Conservation (phyloP, 2,797 vertebrate genomes). For the Galagoides demidoff region DNA sequence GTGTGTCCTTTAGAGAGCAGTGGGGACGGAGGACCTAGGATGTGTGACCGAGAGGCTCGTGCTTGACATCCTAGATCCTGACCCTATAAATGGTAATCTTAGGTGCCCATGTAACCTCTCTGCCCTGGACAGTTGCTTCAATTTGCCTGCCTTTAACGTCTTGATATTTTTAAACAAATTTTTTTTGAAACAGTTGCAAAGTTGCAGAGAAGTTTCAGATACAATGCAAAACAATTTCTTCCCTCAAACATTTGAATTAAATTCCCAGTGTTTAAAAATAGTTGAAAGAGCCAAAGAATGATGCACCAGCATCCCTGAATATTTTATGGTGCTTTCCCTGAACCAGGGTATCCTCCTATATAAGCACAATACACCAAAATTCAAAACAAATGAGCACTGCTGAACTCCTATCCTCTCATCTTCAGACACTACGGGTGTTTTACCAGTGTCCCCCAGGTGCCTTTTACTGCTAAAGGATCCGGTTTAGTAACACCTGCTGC, state of each 20-base stretch:
- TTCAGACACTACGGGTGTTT: not conserved
- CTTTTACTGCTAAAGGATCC: not conserved
- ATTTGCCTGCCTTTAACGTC: not conserved
- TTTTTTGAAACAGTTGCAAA: not conserved
- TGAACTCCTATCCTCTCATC: not conserved
- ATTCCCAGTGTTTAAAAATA: not conserved
- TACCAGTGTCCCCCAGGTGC: not conserved
- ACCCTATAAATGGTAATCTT: not conserved
- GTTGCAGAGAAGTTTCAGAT: not conserved
- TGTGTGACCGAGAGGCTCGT: not conserved
- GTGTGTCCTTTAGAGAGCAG: not conserved
- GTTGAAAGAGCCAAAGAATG: not conserved
- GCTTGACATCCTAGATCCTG: not conserved
- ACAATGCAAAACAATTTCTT: not conserved
- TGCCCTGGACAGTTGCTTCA: not conserved
- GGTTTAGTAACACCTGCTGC: not conserved
- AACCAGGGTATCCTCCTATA: not conserved
- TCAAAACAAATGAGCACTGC: not conserved
- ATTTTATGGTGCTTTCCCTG: not conserved
- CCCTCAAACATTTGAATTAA: not conserved
- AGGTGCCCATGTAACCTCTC: not conserved
- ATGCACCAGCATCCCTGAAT: not conserved
- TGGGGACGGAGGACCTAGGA: not conserved
- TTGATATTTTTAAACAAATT: not conserved
- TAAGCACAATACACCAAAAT: not conserved